Conservation (phyloP, 2,113 vertebrate species). For the Crotophaga sulcirostris region DNA sequence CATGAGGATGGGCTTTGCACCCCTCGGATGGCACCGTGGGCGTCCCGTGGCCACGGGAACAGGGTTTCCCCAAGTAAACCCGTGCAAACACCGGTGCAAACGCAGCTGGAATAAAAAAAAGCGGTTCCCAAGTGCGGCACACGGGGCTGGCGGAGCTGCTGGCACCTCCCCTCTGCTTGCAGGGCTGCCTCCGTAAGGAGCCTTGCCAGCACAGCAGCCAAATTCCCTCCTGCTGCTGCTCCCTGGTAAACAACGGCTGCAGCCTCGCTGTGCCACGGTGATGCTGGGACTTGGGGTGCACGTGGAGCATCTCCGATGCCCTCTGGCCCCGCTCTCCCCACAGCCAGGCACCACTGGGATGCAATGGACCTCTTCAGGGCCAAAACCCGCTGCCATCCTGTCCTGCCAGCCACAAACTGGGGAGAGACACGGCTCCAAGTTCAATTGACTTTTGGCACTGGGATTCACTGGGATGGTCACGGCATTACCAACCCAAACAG, state of each 20-base stretch:
- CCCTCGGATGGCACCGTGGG: background rate
- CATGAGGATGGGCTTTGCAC: background rate
- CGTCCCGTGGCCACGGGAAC: background rate
- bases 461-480: background rate
- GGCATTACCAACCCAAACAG: background rate
- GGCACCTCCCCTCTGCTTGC: conserved; percentile 58
- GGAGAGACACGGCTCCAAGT: accelerated
- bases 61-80: background rate
- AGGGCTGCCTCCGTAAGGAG: conserved; percentile 32
- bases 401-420: accelerated
- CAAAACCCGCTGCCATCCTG: accelerated
- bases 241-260: background rate
- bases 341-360: accelerated
- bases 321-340: background rate
- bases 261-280: background rate
- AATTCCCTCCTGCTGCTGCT: conserved; percentile 32
- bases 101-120: conserved; percentile 6
- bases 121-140: conserved; percentile 34
- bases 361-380: accelerated
- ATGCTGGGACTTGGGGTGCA: background rate
- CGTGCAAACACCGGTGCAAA: background rate
- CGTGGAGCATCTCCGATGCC: background rate
- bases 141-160: conserved; percentile 23
- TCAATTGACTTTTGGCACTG: background rate
- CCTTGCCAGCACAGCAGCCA: conserved; percentile 14